A percentile compares a stretch with the other conserved stretches of the same genome.
These are phyloP conservation scores for Lithophane ornitopus DNA, from an alignment of 2,888 invertebrate species.

Conservation along the genomic window DNA sequence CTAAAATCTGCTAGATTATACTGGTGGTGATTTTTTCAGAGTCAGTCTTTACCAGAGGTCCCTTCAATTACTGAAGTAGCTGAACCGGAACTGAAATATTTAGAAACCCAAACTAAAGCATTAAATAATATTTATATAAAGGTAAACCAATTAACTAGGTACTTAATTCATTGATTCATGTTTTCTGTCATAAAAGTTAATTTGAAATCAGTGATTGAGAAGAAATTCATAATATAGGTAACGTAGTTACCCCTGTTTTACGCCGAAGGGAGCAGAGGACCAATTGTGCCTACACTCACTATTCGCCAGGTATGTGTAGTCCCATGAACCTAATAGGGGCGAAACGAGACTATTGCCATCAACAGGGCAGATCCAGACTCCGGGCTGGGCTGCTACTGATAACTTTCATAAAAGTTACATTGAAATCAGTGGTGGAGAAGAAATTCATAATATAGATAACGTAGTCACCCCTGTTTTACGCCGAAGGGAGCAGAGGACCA, in stretches of 20 bases:
- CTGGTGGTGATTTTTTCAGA: conserved; percentile 58
- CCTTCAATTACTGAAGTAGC: conserved; percentile 60
- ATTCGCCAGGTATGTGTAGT: not conserved
- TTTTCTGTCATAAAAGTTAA: not conserved
- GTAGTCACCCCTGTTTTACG: not conserved
- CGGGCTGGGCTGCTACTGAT: not conserved
- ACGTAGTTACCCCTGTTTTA: not conserved
- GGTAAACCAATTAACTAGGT: conserved; percentile 67
- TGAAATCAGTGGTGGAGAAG: not conserved
- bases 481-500: too few species aligned
- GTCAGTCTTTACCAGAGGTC: not conserved
- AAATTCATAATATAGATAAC: not conserved
- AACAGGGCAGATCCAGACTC: not conserved
- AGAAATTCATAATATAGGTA: not conserved
- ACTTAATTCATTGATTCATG: not conserved
- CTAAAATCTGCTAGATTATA: not conserved
- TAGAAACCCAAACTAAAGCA: conserved; percentile 75
- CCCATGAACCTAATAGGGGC: not conserved
- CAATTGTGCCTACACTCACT: not conserved
- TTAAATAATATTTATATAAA: conserved; percentile 74
- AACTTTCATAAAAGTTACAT: not conserved
- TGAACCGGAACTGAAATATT: conserved; percentile 67
- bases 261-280: too few species aligned
- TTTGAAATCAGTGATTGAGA: not conserved
- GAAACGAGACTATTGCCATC: not conserved